Conservation (phyloP, 2,113 vertebrate genomes). For the Triplophysa rosa region DNA sequence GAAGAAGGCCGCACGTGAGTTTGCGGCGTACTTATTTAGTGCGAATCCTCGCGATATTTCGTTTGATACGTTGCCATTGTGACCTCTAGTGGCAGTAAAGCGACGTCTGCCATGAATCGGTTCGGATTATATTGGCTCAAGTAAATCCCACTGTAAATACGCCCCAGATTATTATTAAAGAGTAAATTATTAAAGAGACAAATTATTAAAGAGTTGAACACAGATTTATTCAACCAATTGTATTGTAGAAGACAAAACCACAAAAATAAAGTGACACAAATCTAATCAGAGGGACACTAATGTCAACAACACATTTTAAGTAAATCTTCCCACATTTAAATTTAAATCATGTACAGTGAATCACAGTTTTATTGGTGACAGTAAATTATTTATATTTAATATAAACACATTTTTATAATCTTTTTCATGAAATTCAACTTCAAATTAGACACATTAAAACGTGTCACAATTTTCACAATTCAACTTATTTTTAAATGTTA, state of each 20-base stretch:
- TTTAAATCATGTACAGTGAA: neutral
- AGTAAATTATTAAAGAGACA: too few relatives aligned
- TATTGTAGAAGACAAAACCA: neutral
- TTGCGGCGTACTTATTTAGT: slow-evolving; percentile 42
- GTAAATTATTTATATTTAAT: too few relatives aligned
- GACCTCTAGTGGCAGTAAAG: neutral
- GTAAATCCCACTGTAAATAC: too few relatives aligned
- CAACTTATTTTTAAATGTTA: neutral
- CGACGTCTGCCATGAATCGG: neutral
- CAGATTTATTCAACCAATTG: too few relatives aligned
- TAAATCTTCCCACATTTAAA: neutral
- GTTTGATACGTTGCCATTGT: neutral
- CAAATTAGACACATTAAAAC: neutral
- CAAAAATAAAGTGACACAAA: neutral
- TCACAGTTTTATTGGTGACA: neutral
- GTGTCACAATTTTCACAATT: neutral
- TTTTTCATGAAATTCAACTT: too few relatives aligned
- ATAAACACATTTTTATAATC: too few relatives aligned
- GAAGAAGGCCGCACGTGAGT: slow-evolving; percentile 66
- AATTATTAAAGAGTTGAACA: too few relatives aligned
- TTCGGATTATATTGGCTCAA: too few relatives aligned
- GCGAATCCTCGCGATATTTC: slow-evolving; percentile 68
- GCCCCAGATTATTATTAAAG: too few relatives aligned
- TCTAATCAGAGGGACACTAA: neutral
- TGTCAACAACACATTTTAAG: too few relatives aligned